Conservation (phyloP, 2,113 vertebrate genomes). For the Vanacampus margaritifer region DNA sequence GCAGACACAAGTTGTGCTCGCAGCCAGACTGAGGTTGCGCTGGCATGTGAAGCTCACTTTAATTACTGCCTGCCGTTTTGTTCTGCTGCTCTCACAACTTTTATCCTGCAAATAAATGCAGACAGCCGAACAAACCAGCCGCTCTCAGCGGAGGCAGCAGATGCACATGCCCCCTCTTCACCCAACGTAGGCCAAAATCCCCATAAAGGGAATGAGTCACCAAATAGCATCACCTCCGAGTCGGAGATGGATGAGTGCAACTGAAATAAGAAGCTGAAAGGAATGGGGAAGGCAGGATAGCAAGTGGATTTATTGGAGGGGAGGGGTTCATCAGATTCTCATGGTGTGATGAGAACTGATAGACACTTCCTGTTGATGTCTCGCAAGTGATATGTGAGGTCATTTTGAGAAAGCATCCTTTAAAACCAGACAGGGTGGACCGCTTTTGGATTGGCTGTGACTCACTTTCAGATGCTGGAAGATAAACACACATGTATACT, state of each 20-base stretch:
- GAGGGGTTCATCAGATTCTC: conserved; percentile 4
- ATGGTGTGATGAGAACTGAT: neutral
- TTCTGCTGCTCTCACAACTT: neutral
- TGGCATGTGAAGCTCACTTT: conserved; percentile 5
- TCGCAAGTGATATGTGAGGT: conserved; percentile 12
- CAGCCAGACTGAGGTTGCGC: neutral
- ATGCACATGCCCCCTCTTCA: neutral
- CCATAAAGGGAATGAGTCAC: conserved; percentile 41
- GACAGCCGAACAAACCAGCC: neutral
- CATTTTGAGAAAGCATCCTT: conserved; percentile 15
- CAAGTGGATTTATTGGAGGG: conserved; percentile 11
- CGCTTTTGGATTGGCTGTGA: conserved; percentile 39
- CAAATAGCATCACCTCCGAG: conserved; percentile 19
- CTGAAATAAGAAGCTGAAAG: conserved; percentile 10
- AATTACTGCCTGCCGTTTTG: conserved; percentile 11
- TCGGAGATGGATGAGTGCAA: conserved; percentile 28
- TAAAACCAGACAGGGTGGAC: conserved; percentile 16
- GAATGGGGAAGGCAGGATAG: conserved; percentile 1
- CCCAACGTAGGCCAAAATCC: conserved; percentile 7
- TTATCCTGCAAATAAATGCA: neutral
- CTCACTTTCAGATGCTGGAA: conserved; percentile 46
- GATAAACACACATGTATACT: conserved; percentile 48
- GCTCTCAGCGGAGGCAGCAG: too few species aligned
- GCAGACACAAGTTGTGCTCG: conserved; percentile 3
- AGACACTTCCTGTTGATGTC: neutral